Evolutionary conservation across 2,113 vertebrate genomes (phyloP), one percentile per base, ranked within the genome.

Genomic region (Psilopsiagon aymara): DNA sequence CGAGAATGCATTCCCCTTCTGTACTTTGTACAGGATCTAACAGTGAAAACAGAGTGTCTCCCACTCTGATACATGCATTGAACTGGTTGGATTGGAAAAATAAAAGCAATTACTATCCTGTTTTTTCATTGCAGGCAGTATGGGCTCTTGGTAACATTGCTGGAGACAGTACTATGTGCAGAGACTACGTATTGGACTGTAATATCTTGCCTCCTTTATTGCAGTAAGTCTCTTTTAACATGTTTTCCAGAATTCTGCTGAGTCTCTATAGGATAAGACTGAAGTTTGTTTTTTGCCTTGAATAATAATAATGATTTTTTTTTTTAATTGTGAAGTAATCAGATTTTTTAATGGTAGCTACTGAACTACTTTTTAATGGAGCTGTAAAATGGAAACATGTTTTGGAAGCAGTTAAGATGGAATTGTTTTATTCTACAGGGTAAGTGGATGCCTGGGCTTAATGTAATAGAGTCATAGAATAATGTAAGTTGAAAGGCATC

Each of bases 71-170:
- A 43, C 6, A 1, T 18, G 23, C 2, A 5, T 59, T 86, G 28
- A 57, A 86, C 19, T 37, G 20, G 2, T 84, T 62, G 69, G 81
- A 88, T 76, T 57, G 35, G 71, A 57, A 81, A 16, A 90, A 52
- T 57, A 35, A 88, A 90, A 88, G 19, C 39, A 62, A 41, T 78
- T 86, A 64, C 60, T 78, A 1, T 76, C 91, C 29, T 94, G 16
- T 86, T 82, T 97, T 95, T 95, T 92, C 64, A 63, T 96, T 82
- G 81, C 98, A 99, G 99, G 99, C 99, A 63, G 99, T 99, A 67
- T 99, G 99, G 99, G 99, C 99, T 89, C 98, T 99, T 88, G 99
- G 99, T 82, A 99, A 99, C 97, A 99, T 99, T 94, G 99, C 99
- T 97, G 99, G 99, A 86, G 99, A 99, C 93, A 99, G 99, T 97